Evolutionary conservation across 2,113 vertebrate genomes (phyloP).

Genomic region (Mugil cephalus): DNA sequence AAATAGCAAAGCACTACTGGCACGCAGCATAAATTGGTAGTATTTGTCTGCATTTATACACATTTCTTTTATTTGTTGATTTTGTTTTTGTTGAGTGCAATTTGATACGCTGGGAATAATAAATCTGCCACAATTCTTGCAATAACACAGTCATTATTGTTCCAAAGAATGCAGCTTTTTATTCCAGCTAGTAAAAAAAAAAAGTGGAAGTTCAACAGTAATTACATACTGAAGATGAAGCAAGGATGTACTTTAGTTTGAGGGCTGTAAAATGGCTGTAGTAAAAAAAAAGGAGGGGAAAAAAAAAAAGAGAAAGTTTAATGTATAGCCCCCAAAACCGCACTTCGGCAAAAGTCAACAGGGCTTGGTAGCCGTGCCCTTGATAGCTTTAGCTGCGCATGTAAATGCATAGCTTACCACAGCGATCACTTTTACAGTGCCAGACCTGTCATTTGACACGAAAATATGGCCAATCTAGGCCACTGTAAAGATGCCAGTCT

Average conservation of each 20-base stretch:
- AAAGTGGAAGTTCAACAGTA: slow-evolving; percentile 12
- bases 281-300: slow-evolving; percentile 62
- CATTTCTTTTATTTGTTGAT: slow-evolving; percentile 35
- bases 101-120: slow-evolving; percentile 58
- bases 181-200: slow-evolving; percentile 40
- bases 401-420: slow-evolving; percentile 73
- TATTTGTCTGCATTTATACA: background rate
- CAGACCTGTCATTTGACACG: slow-evolving; percentile 80
- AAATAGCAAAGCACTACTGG: slow-evolving; percentile 16
- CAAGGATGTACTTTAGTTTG: slow-evolving; percentile 11
- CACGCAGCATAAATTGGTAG: slow-evolving; percentile 10
- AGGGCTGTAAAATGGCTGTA: slow-evolving; percentile 23
- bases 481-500: slow-evolving; percentile 83
- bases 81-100: slow-evolving; percentile 27
- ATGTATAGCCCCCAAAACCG: slow-evolving; percentile 48
- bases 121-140: slow-evolving; percentile 39
- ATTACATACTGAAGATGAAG: slow-evolving; percentile 47
- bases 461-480: slow-evolving; percentile 78
- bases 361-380: slow-evolving; percentile 79
- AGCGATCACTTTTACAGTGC: slow-evolving; percentile 67
- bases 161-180: slow-evolving; percentile 32
- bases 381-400: slow-evolving; percentile 83
- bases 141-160: slow-evolving; percentile 46
- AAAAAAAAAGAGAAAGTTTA: slow-evolving; percentile 62
- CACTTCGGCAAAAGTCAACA: slow-evolving; percentile 79